A percentile compares a stretch with the other conserved stretches of the same genome.
Conservation (phyloP, 2,888 invertebrate species). For the Exephanes ischioxanthus region DNA sequence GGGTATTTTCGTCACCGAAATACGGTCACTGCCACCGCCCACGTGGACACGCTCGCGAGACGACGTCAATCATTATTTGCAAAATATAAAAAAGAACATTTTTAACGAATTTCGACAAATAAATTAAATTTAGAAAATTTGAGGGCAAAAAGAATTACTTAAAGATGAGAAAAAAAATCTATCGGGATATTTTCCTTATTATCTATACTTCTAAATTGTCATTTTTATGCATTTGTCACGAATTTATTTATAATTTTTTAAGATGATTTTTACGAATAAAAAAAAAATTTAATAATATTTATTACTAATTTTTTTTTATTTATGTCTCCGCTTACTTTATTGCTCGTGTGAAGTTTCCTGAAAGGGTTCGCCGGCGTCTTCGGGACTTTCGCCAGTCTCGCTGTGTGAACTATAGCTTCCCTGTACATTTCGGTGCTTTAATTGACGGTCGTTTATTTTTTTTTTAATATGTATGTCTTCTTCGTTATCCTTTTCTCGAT, state of each 20-base stretch:
- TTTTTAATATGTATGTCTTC: background rate
- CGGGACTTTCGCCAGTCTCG: slow-evolving; percentile 73
- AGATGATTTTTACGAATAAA: background rate
- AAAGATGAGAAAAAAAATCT: background rate
- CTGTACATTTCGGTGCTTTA: slow-evolving; percentile 68
- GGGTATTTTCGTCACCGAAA: slow-evolving; percentile 73
- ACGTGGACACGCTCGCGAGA: slow-evolving; percentile 70
- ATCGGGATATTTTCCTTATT: too few species aligned
- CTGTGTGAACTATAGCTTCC: slow-evolving; percentile 67
- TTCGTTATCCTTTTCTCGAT: background rate
- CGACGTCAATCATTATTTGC: slow-evolving; percentile 24
- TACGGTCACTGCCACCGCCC: slow-evolving; percentile 76
- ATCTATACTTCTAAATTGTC: background rate
- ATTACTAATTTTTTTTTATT: background rate
- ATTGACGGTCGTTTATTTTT: background rate
- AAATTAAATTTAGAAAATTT: background rate
- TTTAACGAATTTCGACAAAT: background rate
- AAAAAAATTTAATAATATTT: background rate
- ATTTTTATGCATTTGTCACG: background rate
- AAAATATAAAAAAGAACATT: background rate
- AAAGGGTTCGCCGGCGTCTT: slow-evolving; percentile 72
- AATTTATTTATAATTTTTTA: background rate
- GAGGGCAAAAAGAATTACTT: background rate
- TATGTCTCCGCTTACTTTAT: slow-evolving; percentile 70
- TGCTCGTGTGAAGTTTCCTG: slow-evolving; percentile 74